phyloP scores from a whole-genome alignment of 2,888 invertebrate genomes.

The Polymixis flavicincta region DNA sequence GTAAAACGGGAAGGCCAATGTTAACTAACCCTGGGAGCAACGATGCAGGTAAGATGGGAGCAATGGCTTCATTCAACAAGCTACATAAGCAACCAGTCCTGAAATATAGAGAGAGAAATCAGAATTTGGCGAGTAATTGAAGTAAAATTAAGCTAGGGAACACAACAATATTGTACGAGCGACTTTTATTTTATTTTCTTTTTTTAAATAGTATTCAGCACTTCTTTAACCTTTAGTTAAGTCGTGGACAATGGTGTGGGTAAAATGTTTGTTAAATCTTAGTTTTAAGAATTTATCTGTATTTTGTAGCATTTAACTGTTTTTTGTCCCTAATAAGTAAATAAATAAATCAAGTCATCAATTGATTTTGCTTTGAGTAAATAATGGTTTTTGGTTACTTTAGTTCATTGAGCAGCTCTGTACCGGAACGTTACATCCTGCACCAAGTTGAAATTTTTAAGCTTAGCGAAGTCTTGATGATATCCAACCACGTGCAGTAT shows the following conservation, averaged over 20 bases:
- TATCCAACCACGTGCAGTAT: not conserved
- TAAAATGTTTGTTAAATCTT: too few species aligned
- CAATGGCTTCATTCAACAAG: conserved; percentile 15
- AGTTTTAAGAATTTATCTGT: too few species aligned
- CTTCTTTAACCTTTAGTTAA: too few species aligned
- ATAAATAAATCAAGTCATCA: not conserved
- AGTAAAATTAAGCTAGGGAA: too few species aligned
- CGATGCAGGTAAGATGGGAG: not conserved
- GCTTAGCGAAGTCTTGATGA: not conserved
- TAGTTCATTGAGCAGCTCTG: not conserved
- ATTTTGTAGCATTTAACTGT: too few species aligned
- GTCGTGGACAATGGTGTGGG: too few species aligned
- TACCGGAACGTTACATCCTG: not conserved
- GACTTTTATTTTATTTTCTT: too few species aligned
- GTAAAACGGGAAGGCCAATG: not conserved
- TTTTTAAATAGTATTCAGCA: too few species aligned
- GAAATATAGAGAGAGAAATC: conserved; percentile 1
- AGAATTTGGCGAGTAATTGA: too few species aligned
- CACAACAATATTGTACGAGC: too few species aligned
- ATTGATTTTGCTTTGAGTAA: not conserved
- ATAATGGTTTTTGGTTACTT: not conserved
- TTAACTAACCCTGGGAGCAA: not conserved
- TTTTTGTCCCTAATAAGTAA: too few species aligned
- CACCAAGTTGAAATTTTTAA: not conserved
- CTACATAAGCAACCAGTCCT: not conserved